Percentiles rank a stretch among this genome's conserved stretches.
phyloP scores from a whole-genome alignment of 2,797 vertebrate species.

The Echeneis naucrates region DNA sequence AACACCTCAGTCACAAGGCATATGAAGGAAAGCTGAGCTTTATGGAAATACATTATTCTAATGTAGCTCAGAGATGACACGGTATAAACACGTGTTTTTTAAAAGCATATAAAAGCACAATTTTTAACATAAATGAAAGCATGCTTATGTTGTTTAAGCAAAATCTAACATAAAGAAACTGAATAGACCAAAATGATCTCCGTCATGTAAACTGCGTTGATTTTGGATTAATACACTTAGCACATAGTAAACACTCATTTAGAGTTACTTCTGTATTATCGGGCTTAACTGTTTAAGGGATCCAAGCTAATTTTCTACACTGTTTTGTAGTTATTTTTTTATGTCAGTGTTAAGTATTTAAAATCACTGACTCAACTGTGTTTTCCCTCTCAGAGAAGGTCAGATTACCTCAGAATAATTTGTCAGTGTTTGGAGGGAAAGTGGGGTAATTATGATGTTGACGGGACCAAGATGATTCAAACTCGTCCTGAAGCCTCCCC shows the following conservation, averaged over 20 bases:
- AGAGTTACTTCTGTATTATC: background rate
- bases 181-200: background rate
- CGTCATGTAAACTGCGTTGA: background rate
- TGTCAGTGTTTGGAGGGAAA: slow-evolving; percentile 69
- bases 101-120: too few species aligned
- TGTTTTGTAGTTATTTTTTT: slow-evolving; percentile 38
- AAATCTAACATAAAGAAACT: background rate
- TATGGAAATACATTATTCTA: slow-evolving; percentile 42
- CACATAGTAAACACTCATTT: slow-evolving; percentile 9
- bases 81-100: too few species aligned
- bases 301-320: background rate
- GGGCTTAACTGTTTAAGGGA: slow-evolving; percentile 7
- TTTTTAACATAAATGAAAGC: background rate
- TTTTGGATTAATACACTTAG: slow-evolving; percentile 16
- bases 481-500: slow-evolving; percentile 67
- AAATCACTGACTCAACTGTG: slow-evolving; percentile 39
- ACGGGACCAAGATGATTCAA: slow-evolving; percentile 70
- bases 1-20: slow-evolving; percentile 39
- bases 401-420: slow-evolving; percentile 71
- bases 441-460: slow-evolving; percentile 73
- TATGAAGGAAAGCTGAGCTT: slow-evolving; percentile 56
- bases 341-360: slow-evolving; percentile 33
- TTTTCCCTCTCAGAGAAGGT: slow-evolving; percentile 50
- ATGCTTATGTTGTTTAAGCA: background rate
- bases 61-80: slow-evolving; percentile 34